Evolutionary conservation across 2,113 vertebrate species (phyloP).

Genomic region (Aptenodytes patagonicus): DNA sequence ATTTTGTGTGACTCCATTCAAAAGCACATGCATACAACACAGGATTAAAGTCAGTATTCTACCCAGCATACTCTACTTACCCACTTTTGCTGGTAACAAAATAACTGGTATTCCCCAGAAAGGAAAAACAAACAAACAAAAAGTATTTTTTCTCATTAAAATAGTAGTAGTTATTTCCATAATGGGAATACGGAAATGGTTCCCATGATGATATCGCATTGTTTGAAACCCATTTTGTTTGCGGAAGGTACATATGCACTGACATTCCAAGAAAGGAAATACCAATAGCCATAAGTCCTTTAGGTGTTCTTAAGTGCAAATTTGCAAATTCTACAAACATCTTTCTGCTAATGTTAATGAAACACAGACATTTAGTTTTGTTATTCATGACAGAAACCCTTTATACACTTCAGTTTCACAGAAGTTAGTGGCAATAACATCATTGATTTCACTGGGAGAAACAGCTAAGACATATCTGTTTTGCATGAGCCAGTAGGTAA

Average conservation of each 20-base stretch:
- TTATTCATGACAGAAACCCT: not conserved
- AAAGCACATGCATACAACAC: not conserved
- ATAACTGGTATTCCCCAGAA: not conserved
- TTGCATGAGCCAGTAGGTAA: not conserved
- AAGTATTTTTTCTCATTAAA: not conserved
- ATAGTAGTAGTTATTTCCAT: not conserved
- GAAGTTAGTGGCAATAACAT: not conserved
- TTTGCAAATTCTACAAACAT: not conserved
- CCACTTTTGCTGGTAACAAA: not conserved
- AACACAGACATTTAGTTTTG: not conserved
- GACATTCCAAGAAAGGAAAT: not conserved
- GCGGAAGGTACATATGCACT: not conserved
- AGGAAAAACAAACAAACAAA: not conserved
- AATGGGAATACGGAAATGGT: not conserved
- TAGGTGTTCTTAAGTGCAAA: not conserved
- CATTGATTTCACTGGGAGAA: not conserved
- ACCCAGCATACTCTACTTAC: not conserved
- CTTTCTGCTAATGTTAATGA: not conserved
- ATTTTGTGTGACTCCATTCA: not conserved
- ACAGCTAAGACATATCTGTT: not conserved
- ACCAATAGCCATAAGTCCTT: not conserved
- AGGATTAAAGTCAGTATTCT: not conserved
- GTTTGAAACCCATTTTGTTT: not conserved
- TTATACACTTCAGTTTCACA: not conserved
- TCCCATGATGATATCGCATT: not conserved